phyloP scores from a whole-genome alignment of 2,888 invertebrate species.

The Thyatira batis region DNA sequence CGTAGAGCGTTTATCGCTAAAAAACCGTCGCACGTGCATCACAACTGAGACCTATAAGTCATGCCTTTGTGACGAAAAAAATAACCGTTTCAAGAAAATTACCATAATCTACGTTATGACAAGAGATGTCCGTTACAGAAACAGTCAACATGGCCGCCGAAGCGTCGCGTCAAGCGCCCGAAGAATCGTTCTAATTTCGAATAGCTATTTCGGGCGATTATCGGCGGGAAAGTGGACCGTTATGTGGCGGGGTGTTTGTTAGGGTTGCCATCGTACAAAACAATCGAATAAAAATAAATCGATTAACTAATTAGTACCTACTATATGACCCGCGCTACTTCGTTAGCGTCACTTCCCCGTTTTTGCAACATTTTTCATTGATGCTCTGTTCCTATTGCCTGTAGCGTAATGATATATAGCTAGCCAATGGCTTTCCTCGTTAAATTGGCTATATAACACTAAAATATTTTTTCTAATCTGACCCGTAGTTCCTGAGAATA shows the following conservation, averaged over 20 bases:
- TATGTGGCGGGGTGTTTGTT: constrained; percentile 12
- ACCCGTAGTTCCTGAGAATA: no score
- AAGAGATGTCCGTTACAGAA: background rate
- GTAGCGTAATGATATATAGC: no score
- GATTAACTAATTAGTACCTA: no score
- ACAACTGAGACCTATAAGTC: background rate
- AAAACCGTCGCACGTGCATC: background rate
- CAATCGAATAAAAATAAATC: no score
- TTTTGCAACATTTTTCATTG: no score
- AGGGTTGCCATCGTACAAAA: background rate
- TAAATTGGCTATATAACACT: no score
- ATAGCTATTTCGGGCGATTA: constrained; percentile 46
- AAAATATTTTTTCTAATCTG: no score
- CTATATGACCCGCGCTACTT: no score
- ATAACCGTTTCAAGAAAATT: background rate
- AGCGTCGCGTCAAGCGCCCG: constrained; percentile 5
- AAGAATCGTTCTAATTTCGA: constrained; percentile 40
- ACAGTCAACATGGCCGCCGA: constrained; percentile 20
- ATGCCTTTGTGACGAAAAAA: background rate
- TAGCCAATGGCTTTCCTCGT: no score
- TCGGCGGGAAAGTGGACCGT: constrained; percentile 47
- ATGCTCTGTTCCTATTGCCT: no score
- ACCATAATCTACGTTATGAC: background rate
- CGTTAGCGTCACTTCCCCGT: no score
- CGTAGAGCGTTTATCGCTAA: background rate